These are phyloP conservation scores for Grallaria varia DNA, from an alignment of 2,113 vertebrate genomes.

Conservation along the genomic window DNA sequence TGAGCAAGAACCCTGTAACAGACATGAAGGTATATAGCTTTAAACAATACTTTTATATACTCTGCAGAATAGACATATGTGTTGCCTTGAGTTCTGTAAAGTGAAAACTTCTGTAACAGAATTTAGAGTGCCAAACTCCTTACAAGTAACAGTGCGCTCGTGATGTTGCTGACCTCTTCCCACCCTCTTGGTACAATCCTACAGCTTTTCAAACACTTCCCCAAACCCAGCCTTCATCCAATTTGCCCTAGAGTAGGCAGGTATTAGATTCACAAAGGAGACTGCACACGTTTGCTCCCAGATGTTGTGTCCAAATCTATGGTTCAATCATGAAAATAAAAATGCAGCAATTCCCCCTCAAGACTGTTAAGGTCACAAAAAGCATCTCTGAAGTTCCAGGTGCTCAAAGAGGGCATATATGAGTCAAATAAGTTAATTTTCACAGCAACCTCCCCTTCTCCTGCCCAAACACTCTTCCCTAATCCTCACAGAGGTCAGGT, in stretches of 20 bases:
- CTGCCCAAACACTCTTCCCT: background rate
- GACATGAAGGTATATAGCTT: background rate
- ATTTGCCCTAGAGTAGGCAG: background rate
- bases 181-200: background rate
- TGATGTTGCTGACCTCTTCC: fast-evolving
- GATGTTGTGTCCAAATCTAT: background rate
- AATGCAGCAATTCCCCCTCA: background rate
- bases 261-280: background rate
- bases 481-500: background rate
- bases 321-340: background rate
- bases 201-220: background rate
- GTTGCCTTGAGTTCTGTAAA: background rate
- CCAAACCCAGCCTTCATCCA: background rate
- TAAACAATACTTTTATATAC: background rate
- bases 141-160: background rate
- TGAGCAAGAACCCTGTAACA: background rate
- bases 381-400: background rate
- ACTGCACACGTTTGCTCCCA: background rate
- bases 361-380: background rate
- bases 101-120: background rate
- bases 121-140: background rate
- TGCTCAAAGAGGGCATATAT: background rate
- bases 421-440: background rate
- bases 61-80: background rate
- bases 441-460: background rate